Evolutionary conservation across 2,797 vertebrate species (phyloP).

Genomic region (Sarcoramphus papa): DNA sequence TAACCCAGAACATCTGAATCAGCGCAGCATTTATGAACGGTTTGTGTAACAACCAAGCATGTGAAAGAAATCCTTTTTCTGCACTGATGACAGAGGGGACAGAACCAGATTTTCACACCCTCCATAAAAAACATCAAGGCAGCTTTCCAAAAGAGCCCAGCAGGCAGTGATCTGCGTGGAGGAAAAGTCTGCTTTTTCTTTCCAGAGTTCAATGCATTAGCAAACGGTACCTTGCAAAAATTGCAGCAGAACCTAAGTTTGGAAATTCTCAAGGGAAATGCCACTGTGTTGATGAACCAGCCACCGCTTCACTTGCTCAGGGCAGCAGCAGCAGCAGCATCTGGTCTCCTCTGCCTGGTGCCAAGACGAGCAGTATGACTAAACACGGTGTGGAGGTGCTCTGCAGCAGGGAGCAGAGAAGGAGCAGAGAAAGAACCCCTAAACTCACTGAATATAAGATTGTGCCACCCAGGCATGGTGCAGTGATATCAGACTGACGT

Average conservation of each 20-base stretch:
- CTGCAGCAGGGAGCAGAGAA: not conserved
- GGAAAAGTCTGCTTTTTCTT: not conserved
- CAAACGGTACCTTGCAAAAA: not conserved
- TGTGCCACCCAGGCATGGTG: not conserved
- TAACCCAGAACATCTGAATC: not conserved
- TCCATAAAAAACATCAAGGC: not conserved
- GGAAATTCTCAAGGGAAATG: not conserved
- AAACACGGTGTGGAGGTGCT: not conserved
- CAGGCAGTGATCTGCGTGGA: not conserved
- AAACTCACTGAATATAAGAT: not conserved
- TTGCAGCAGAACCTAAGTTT: not conserved
- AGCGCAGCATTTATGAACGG: not conserved
- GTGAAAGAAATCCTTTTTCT: not conserved
- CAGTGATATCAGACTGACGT: fast-evolving
- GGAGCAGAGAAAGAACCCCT: not conserved
- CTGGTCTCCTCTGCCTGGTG: not conserved
- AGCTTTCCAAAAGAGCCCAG: not conserved
- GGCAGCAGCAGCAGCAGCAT: not conserved
- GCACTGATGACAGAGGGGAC: not conserved
- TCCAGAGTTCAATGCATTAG: not conserved
- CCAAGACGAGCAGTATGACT: fast-evolving
- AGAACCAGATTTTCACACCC: not conserved
- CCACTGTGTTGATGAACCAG: not conserved
- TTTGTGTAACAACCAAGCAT: not conserved
- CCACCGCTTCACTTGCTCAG: not conserved